Evolutionary conservation across 2,888 invertebrate genomes (phyloP).

Genomic region (Selenia dentaria): DNA sequence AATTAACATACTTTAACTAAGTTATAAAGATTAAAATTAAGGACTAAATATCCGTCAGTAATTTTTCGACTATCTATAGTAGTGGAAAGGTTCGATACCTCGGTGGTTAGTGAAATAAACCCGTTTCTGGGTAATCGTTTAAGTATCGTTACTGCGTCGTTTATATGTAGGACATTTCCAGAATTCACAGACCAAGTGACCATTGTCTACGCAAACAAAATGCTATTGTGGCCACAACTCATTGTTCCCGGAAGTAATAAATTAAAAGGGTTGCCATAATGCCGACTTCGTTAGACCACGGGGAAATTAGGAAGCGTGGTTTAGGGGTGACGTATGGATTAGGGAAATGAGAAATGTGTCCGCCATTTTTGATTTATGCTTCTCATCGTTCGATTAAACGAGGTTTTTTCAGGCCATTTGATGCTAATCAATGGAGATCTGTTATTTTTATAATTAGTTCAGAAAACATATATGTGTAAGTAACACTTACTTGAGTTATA

Average conservation of each 20-base stretch:
- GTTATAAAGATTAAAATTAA: too few relatives aligned
- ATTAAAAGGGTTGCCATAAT: constrained; percentile 21
- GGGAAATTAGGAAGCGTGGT: constrained; percentile 2
- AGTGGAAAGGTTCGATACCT: too few relatives aligned
- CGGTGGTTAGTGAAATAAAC: too few relatives aligned
- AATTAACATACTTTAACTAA: too few relatives aligned
- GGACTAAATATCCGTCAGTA: too few relatives aligned
- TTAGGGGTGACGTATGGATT: constrained; percentile 7
- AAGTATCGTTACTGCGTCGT: too few relatives aligned
- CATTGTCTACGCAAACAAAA: constrained; percentile 19
- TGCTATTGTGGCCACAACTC: constrained; percentile 16
- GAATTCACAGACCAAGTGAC: constrained; percentile 4
- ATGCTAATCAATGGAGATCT: neutral
- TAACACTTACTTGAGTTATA: too few relatives aligned
- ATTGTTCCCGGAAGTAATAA: constrained; percentile 17
- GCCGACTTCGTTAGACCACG: constrained; percentile 13
- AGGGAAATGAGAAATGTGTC: neutral
- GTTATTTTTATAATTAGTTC: too few relatives aligned
- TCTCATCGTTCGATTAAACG: constrained; percentile 2
- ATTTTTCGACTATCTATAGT: too few relatives aligned
- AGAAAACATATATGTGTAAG: too few relatives aligned
- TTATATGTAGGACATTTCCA: too few relatives aligned
- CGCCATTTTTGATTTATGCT: constrained; percentile 1
- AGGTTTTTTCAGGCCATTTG: neutral
- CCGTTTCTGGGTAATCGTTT: too few relatives aligned